phyloP scores from a whole-genome alignment of 2,113 vertebrate species.

The Neotoma lepida region DNA sequence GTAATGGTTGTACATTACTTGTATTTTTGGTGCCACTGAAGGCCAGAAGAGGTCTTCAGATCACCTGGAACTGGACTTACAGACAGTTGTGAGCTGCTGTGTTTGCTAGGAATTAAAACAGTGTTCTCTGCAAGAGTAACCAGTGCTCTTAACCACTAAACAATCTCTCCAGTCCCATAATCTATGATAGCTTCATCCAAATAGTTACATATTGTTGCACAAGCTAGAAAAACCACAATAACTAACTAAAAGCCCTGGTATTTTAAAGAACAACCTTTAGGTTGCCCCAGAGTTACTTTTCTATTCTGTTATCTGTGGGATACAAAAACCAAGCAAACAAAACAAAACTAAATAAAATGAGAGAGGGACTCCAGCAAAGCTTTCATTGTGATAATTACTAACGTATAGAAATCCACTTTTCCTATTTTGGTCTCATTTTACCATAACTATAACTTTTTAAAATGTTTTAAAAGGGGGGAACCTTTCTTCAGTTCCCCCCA shows the following conservation, averaged over 20 bases:
- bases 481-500: background rate
- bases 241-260: background rate
- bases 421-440: background rate
- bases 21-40: background rate
- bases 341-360: background rate
- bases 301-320: background rate
- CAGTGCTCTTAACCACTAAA: background rate
- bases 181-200: slow-evolving; percentile 3
- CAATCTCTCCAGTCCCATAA: background rate
- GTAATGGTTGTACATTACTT: background rate
- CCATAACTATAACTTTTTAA: background rate
- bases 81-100: background rate
- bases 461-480: background rate
- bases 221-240: background rate
- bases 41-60: background rate
- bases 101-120: background rate
- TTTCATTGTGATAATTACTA: slow-evolving; percentile 37
- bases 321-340: background rate
- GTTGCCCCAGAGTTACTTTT: slow-evolving; percentile 2
- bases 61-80: background rate
- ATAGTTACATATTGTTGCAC: background rate
- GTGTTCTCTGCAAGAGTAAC: background rate
- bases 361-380: background rate
- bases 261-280: slow-evolving; percentile 37
- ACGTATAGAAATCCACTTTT: background rate